phyloP scores from a whole-genome alignment of 2,797 vertebrate genomes.

The Sebastes steindachneri region DNA sequence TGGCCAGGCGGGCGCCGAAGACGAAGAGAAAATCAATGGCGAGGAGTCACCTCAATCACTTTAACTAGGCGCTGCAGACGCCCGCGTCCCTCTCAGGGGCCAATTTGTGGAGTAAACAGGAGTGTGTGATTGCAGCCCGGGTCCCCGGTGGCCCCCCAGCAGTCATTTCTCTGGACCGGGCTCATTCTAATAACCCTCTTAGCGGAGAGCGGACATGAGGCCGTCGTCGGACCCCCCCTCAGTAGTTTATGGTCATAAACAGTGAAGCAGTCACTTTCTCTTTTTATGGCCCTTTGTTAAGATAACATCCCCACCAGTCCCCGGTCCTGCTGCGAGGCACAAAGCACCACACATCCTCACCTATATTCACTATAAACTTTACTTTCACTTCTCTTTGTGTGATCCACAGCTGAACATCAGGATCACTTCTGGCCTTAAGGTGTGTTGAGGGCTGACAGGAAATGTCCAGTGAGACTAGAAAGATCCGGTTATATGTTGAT shows the following conservation, averaged over 20 bases:
- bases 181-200: conserved; percentile 76
- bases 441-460: neutral
- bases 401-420: neutral
- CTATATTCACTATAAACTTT: conserved; percentile 20
- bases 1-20: conserved; percentile 61
- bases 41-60: conserved; percentile 84
- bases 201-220: conserved; percentile 39
- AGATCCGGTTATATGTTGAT: neutral
- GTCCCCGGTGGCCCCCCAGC: conserved; percentile 48
- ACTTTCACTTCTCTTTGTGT: conserved; percentile 5
- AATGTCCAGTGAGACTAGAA: neutral
- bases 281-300: conserved; percentile 40
- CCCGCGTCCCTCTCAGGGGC: conserved; percentile 78
- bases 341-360: neutral
- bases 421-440: neutral
- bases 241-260: conserved; percentile 50
- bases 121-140: conserved; percentile 71
- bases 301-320: conserved; percentile 12
- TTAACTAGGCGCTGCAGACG: conserved; percentile 79
- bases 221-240: conserved; percentile 24
- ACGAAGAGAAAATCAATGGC: conserved; percentile 82
- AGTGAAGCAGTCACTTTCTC: conserved; percentile 7
- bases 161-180: conserved; percentile 69
- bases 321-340: conserved; percentile 42
- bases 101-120: conserved; percentile 85